A percentile compares a stretch with the other conserved stretches of the same genome.
phyloP scores from a whole-genome alignment of 2,797 vertebrate genomes.

The Carcharodon carcharias region DNA sequence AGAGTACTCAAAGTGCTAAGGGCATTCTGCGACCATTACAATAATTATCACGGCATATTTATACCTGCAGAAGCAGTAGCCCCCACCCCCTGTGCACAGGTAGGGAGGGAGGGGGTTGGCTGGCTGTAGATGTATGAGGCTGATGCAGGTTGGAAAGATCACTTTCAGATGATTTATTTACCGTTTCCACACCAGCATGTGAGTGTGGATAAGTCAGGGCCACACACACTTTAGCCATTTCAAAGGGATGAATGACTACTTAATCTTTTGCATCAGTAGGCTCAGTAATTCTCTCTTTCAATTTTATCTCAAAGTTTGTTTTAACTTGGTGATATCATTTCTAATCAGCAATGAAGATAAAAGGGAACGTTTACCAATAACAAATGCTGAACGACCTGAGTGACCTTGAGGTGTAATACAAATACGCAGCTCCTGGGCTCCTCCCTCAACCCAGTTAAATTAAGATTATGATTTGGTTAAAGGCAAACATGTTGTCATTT shows the following conservation, averaged over 20 bases:
- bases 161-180: background rate
- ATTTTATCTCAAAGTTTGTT: background rate
- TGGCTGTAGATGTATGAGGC: background rate
- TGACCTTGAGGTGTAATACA: background rate
- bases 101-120: background rate
- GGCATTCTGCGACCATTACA: too few species aligned
- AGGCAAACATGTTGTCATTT: background rate
- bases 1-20: background rate
- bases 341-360: background rate
- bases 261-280: too few species aligned
- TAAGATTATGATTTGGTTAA: background rate
- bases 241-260: background rate
- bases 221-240: background rate
- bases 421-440: too few species aligned
- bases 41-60: background rate
- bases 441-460: background rate
- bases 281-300: background rate
- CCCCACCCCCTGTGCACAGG: background rate
- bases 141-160: background rate
- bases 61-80: too few species aligned
- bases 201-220: background rate
- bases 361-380: background rate
- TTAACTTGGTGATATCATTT: background rate
- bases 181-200: background rate
- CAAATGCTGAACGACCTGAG: too few species aligned